Conservation (phyloP, 2,888 invertebrate genomes). For the Dolomedes plantarius region DNA sequence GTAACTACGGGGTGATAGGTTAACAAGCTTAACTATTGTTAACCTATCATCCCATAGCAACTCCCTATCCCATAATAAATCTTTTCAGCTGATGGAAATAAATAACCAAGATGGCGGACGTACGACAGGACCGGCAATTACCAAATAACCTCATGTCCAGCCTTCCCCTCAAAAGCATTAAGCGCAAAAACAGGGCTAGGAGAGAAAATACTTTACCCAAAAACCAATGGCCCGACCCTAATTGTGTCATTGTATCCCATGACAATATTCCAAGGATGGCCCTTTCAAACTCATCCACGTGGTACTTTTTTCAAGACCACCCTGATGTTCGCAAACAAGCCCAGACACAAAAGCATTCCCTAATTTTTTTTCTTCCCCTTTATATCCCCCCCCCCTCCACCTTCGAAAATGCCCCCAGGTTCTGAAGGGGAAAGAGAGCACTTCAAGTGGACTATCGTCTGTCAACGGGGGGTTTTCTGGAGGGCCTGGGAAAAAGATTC, state of each 20-base stretch:
- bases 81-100: too few species aligned
- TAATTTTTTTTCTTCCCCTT: neutral
- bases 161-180: too few species aligned
- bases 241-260: neutral
- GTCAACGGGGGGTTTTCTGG: neutral
- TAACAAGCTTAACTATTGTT: too few species aligned
- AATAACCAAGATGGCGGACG: too few species aligned
- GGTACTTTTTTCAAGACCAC: slow-evolving; percentile 1
- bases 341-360: neutral
- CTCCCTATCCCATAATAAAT: too few species aligned
- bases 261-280: neutral
- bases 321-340: neutral
- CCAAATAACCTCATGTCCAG: too few species aligned
- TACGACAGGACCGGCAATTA: too few species aligned
- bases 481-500: slow-evolving; percentile 11
- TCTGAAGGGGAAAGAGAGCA: neutral
- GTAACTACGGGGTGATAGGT: too few species aligned
- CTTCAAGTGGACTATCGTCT: slow-evolving; percentile 19
- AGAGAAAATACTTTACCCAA: too few species aligned
- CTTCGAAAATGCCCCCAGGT: neutral
- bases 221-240: neutral
- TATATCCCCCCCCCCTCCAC: neutral
- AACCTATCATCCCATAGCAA: too few species aligned
- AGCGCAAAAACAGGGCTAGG: too few species aligned
- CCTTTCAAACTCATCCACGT: slow-evolving; percentile 8